phyloP scores from a whole-genome alignment of 2,888 invertebrate species.

The Ophioninae sp. region DNA sequence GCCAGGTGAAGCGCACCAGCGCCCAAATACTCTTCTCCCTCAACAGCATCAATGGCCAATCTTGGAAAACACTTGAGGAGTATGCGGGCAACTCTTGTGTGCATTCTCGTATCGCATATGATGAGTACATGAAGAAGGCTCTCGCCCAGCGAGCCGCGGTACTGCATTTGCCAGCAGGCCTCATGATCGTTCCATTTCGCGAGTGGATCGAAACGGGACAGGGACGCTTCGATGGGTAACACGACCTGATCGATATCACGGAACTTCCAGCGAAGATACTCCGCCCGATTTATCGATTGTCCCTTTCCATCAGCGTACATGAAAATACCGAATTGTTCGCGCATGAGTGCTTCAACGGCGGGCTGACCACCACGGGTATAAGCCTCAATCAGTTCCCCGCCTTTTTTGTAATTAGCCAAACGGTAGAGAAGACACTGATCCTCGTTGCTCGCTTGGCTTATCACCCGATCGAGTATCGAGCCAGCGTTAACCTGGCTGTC shows the following conservation, averaged over 20 bases:
- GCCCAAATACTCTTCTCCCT: constrained; percentile 98
- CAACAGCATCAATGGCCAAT: constrained; percentile 93
- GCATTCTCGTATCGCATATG: constrained; percentile 94
- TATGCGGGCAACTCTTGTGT: constrained; percentile 92
- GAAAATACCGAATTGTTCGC: constrained; percentile 92
- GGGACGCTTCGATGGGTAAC: constrained; percentile 93
- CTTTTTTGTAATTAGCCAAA: constrained; percentile 94
- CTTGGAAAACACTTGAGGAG: constrained; percentile 95
- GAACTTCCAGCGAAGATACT: constrained; percentile 95
- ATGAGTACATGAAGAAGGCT: constrained; percentile 96
- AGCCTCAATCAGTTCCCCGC: constrained; percentile 94
- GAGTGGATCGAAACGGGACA: constrained; percentile 92
- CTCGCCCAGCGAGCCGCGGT: constrained; percentile 97
- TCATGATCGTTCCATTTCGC: constrained; percentile 95
- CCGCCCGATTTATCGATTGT: constrained; percentile 92
- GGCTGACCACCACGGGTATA: constrained; percentile 92
- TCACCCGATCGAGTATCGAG: constrained; percentile 93
- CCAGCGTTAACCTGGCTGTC: constrained; percentile 83
- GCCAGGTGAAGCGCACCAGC: constrained; percentile 97
- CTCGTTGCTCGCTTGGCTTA: constrained; percentile 92
- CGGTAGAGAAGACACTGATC: constrained; percentile 94
- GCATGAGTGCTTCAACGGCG: constrained; percentile 92
- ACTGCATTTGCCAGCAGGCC: constrained; percentile 99
- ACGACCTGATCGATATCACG: constrained; percentile 90
- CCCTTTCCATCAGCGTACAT: constrained; percentile 95